These are phyloP conservation scores for Stomatorhinus walkeri DNA, from an alignment of 2,797 vertebrate species.

Conservation along the genomic window DNA sequence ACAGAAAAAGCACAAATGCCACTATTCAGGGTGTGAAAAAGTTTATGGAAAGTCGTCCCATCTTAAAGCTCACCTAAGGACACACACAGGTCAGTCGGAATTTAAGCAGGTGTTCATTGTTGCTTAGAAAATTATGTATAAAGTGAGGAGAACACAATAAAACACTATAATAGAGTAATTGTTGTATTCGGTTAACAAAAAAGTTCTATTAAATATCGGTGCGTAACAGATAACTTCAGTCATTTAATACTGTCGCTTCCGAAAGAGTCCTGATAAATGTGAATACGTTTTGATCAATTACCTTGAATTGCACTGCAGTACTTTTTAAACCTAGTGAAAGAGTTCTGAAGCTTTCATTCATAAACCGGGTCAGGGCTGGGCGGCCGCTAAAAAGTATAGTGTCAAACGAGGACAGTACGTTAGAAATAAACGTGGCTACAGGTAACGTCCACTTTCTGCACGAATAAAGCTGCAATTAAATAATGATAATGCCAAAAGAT, in stretches of 20 bases:
- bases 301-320: neutral
- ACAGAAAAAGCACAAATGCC: slow-evolving; percentile 97
- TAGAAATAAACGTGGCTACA: neutral
- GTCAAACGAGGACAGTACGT: neutral
- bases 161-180: neutral
- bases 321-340: neutral
- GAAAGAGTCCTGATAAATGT: neutral
- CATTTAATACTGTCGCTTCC: neutral
- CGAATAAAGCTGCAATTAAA: neutral
- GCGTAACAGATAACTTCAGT: neutral
- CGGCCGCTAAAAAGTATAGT: neutral
- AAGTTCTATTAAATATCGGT: neutral
- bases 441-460: neutral
- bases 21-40: slow-evolving; percentile 97
- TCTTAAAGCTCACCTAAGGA: slow-evolving; percentile 98
- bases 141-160: neutral
- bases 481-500: neutral
- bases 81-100: slow-evolving; percentile 94
- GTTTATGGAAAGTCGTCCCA: slow-evolving; percentile 99
- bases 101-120: slow-evolving; percentile 28
- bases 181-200: neutral
- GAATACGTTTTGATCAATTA: neutral
- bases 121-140: slow-evolving; percentile 9
- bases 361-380: neutral
- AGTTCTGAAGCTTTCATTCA: neutral